Base-by-base conservation (phyloP, 64 coral and sea anemone genomes). In the Stylophora pistillata region DNA sequence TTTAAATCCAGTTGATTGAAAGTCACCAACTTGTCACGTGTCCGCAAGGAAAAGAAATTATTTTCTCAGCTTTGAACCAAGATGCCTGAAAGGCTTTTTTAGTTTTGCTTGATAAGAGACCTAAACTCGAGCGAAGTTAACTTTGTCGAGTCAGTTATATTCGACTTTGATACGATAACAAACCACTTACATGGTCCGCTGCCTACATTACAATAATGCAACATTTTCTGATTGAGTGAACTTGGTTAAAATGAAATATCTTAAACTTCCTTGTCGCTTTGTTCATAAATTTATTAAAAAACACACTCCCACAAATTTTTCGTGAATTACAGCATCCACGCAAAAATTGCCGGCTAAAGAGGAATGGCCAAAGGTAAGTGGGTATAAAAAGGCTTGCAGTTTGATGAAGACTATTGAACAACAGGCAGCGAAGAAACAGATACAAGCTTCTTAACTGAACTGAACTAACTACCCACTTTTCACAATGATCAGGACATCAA, bases 331-430 rank as follows among this genome's bases (percentile, higher is more conserved):
- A 53, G 23, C 80, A 84, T 84, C 58, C 61, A 53, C 53, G 75
- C n/a, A 56, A 78, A 78, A 78, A 78, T 78, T 17, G 47, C 37
- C 9, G 41, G 33, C 32, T 25, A 2, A 34, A 21, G 17, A 64
- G 17, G 21, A 23, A 9, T 17, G 15, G 20, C 9, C 17, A 2
- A 41, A 17, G 10, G 10, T 23, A 29, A 23, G 5, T 6, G 37
- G 7, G 37, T 84, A 84, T 84, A 84, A 84, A 84, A 84, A 20
- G 30, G 18, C 34, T 14, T n/a, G 41, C 62, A 69, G 58, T 30
- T 82, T 33, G 55, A 20, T 26, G 23, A 0, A 68, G 23, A 23
- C 18, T 23, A n/a, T 4, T 23, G 77, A 15, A 58, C 29, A 62
- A 30, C 73, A 47, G 17, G 20, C 41, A 47, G 12, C 20, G 17